These are phyloP conservation scores for Cyanoderma ruficeps DNA, from an alignment of 2,113 vertebrate genomes.

Conservation along the genomic window DNA sequence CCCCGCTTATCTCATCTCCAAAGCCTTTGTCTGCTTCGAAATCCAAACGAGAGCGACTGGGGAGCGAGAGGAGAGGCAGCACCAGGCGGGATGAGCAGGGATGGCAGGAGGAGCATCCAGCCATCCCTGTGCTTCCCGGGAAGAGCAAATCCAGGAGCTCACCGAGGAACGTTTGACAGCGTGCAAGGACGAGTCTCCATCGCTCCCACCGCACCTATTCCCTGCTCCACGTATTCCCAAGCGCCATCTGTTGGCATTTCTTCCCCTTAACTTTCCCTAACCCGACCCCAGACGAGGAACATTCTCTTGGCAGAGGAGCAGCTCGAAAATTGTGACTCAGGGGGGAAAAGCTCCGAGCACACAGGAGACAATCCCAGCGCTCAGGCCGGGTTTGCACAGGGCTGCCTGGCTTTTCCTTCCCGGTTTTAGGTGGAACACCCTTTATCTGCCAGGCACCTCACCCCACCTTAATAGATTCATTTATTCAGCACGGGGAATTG, in stretches of 20 bases:
- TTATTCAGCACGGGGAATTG: slow-evolving; percentile 28
- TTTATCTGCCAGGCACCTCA: not conserved
- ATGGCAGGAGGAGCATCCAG: not conserved
- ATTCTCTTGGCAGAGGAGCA: fast-evolving
- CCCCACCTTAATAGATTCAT: not conserved
- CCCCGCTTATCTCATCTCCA: slow-evolving; percentile 29
- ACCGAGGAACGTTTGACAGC: fast-evolving
- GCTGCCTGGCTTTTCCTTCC: not conserved
- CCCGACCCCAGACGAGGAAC: fast-evolving
- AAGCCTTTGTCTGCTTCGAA: not conserved
- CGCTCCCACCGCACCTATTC: fast-evolving
- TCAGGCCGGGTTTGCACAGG: not conserved
- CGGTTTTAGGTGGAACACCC: not conserved
- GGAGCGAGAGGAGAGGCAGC: not conserved
- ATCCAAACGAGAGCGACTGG: not conserved
- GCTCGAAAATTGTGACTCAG: not conserved
- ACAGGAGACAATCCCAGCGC: not conserved
- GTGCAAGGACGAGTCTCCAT: not conserved
- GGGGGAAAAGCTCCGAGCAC: not conserved
- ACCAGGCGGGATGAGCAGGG: not conserved
- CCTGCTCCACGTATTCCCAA: not conserved
- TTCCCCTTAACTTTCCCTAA: not conserved
- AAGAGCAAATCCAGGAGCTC: fast-evolving
- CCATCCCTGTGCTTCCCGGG: fast-evolving
- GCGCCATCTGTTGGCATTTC: slow-evolving; percentile 30